Base-by-base conservation (phyloP, 2,888 invertebrate genomes). In the Priocnemis perturbator region DNA sequence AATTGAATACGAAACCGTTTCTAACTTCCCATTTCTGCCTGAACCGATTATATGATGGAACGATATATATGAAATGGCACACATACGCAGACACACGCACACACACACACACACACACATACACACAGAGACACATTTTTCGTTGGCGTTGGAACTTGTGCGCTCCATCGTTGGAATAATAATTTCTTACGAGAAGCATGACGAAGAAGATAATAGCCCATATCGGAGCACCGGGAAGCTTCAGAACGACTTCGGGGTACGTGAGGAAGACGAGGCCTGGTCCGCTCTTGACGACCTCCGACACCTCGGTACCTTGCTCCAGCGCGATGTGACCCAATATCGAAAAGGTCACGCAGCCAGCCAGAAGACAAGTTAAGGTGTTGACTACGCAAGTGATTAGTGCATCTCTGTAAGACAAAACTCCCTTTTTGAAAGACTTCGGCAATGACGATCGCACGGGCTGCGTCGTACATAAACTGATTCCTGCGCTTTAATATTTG, bases 271-370 rank as follows among this genome's bases (percentile, higher is more conserved):
- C 94, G 17, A 95, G 89, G n/a, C 94, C 93, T 0, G 94, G 93
- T n/a, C 93, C 94, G 88, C 90, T 91, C 78, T 91, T 91, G 1
- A 92, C 92, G 7, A 92, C 92, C 60, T 90, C 87, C 11, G 87
- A 88, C 2, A 92, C 91, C 23, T 89, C 85, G 1, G 89, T 87
- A 53, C 89, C 88, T 85, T 92, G 90, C 81, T 91, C 91, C 77
- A 88, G 86, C 3, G 93, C 93, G 87, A 94, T 91, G 86, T 94
- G 94, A 20, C 95, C 95, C 71, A 95, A 89, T 58, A 95, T 94
- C 57, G 94, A 93, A 87, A 95, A 95, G 14, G 95, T 95, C 65
- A 95, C 94, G 78, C 94, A 93, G 0, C 95, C 95, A 47, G 94
- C 94, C 80, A 95, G 90, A 76, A 95, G 91, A 64, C 94, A 94